Base-by-base conservation (phyloP, 2,888 invertebrate species). In the Conistra vaccinii region DNA sequence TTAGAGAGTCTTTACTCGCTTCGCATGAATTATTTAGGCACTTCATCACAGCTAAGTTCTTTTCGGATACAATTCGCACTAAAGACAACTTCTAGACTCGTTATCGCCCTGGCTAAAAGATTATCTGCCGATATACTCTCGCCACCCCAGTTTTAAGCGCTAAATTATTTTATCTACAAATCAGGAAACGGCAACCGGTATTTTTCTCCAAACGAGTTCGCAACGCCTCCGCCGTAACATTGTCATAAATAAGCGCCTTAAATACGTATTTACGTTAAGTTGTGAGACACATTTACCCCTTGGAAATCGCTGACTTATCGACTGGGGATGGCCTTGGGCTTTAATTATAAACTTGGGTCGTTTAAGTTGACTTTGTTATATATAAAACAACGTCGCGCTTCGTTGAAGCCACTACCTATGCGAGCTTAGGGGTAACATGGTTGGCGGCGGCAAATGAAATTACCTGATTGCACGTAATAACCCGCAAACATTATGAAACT, bases 271-370 rank as follows among this genome's bases (percentile, higher is more conserved):
- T 68, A 78, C 42, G 83, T 63, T 53, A 58, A 82, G 69, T 63
- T 69, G 55, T 57, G 73, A 86, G 74, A 71, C 81, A 72, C 68
- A 48, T 84, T 66, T 73, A 75, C 48, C 72, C 68, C 75, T 81
- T 78, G 35, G 62, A 69, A 76, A 71, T 72, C 62, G 68, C 77
- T 77, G 63, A 85, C 81, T 87, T 90, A 91, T 90, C 89, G 90
- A 88, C 89, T 89, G 48, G 55, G 72, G 42, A 66, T 84, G 85
- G 77, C 90, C 91, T 90, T 91, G 87, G 71, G 68, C 70, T 85
- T 85, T 90, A 90, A 90, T 91, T 90, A 89, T 88, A 88, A 89
- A 88, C 87, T 85, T 84, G 79, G 84, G 88, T 87, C 84, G 89
- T 79, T 76, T 79, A 85, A 78, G 81, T 85, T 77, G 76, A 76